Evolutionary conservation across 1,140 invertebrate species (phyloP), one percentile per base, ranked within the genome.

Genomic region (Cydia splendana): DNA sequence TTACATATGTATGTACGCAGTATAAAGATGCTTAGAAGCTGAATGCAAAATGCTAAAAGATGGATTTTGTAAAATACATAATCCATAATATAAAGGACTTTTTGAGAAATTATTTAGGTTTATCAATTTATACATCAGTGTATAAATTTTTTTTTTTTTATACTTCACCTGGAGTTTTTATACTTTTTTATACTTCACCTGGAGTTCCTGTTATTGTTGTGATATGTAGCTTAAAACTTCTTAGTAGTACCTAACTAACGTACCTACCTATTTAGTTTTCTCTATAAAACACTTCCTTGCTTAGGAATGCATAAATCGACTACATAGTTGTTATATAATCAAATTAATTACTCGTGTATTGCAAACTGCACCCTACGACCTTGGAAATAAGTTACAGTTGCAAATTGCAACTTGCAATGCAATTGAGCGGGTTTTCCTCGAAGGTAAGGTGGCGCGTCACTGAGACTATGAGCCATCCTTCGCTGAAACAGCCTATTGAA

Each of bases 401-500:
- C n/a, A n/a, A n/a, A n/a, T n/a, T n/a, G n/a, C n/a, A n/a, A n/a
- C n/a, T n/a, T n/a, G n/a, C 34, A 71, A 38, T 38, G 34, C 15
- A 18, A 4, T 9, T 4, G 28, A n/a, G 34, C n/a, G 67, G 67
- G 30, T 71, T 71, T 71, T 71, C 67, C 67, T 38, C 15, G 3
- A 67, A 67, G 65, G 65, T 67, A 67, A 67, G 28, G 12, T 18
- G 4, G 67, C 34, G 34, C 67, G 67, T 71, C 67, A 71, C 34
- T 5, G 65, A 28, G 4, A 42, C 65, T 34, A 15, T 53, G 57
- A 62, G 57, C 57, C 18, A 62, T 18, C 57, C 57, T 62, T 62
- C 57, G 57, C 57, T 62, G 57, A 62, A 62, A 20, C 18, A 62
- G n/a, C 20, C 18, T 18, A 62, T 62, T 62, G 24, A 62, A 62